Base-by-base conservation (phyloP, 2,888 invertebrate species). In the Conistra vaccinii region DNA sequence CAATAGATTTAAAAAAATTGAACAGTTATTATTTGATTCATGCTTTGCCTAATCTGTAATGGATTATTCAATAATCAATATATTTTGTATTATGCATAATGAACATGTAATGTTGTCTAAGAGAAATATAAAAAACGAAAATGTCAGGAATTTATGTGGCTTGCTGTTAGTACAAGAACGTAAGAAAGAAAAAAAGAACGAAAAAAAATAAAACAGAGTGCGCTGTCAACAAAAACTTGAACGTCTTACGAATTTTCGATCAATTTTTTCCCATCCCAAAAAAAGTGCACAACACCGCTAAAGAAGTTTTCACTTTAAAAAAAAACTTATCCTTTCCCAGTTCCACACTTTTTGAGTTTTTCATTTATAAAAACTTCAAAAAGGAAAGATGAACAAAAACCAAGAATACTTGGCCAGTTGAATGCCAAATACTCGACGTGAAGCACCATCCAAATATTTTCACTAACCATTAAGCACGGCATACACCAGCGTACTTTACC, bases 391-490 rank as follows among this genome's bases (percentile, higher is more conserved):
- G 2, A 51, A 39, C 12, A 17, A 20, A 14, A 3, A 2, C 23
- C 23, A 29, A 29, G 14, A 53, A 45, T 17, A 26, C 17, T 61
- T 32, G 39, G 32, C 17, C 60, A 72, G 35, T 73, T 78, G 39
- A 66, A 61, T 42, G 26, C 48, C 61, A 39, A 66, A 48, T 17
- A 60, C 63, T 45, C 4, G 20, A 67, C 66, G 9, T 58, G 17
- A 53, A 65, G 51, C 6, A 26, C 32, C 66, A 57, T 63, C 26
- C 23, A 63, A 80, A 70, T 76, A 76, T 76, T 71, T 80, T 80
- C 48, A 48, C 58, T 51, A 23, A 67, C 57, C 69, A 53, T 81
- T 69, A 58, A 39, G 39, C 45, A 26, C 7, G 10, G 48, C 32
- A 39, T 57, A 53, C 32, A 69, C 3, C 53, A 58, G 68, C 68